Evolutionary conservation across 2,888 invertebrate species (phyloP), one percentile per base, ranked within the genome.

Genomic region (Leucophenga maculata): DNA sequence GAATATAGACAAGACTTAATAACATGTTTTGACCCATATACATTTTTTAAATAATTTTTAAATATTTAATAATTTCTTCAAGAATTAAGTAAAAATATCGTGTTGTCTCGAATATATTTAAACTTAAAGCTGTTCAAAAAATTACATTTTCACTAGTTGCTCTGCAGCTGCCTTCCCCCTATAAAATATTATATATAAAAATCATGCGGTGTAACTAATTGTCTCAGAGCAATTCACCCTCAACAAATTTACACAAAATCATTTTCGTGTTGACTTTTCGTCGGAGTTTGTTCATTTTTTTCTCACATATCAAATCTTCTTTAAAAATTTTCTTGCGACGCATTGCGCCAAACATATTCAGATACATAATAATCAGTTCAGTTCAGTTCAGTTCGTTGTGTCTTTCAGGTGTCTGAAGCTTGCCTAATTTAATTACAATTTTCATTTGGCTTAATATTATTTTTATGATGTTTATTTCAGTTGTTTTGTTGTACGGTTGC

Each of bases 201-300:
- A 73, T 72, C 84, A 82, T 72, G 62, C 32, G 39, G 74, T 82
- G 80, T 77, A 75, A 80, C 80, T 80, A 83, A 80, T 80, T 77
- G 75, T 73, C 73, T 64, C 62, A 64, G 22, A 44, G 48, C 39
- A 20, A 64, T 14, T 13, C 26, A 14, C 55, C 55, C 48, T 48
- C 22, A 46, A 60, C 60, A 60, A 44, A 60, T 60, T 60, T 60
- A 44, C 44, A 60, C 39, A 60, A 60, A 65, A 52, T 16, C n/a
- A 32, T 52, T 59, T 67, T 46, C 14, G 39, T 55, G n/a, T 44
- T 74, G n/a, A 46, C 44, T 46, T 46, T 74, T 69, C 72, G 31
- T 20, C 65, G 64, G 44, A 16, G 59, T 46, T 52, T n/a, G n/a
- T n/a, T 32, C 39, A 60, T 11, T 16, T 8, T 54, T 68, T 71